Percentiles rank a stretch among this genome's conserved stretches.
Evolutionary conservation across 2,888 invertebrate species (phyloP).

Genomic region (Caenorhabditis sp.): DNA sequence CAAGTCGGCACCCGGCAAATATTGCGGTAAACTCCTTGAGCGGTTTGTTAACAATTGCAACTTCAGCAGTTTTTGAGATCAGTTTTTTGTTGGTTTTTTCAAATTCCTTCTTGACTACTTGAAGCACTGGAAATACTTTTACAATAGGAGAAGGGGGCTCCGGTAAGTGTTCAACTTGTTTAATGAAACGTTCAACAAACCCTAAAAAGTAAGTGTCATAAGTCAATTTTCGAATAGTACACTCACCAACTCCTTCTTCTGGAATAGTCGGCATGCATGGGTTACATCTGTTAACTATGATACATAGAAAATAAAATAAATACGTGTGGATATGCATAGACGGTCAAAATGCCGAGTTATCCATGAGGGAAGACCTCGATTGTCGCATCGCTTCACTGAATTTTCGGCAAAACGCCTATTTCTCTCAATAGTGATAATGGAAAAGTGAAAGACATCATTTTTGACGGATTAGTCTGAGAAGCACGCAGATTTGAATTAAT

Average conservation of each 20-base stretch:
- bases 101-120: constrained; percentile 39
- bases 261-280: constrained; percentile 43
- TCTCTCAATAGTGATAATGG: constrained; percentile 33
- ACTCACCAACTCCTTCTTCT: constrained; percentile 36
- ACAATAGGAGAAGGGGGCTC: constrained; percentile 10
- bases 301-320: constrained; percentile 22
- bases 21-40: constrained; percentile 24
- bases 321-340: constrained; percentile 54
- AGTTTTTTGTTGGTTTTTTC: constrained; percentile 28
- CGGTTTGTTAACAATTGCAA: constrained; percentile 11
- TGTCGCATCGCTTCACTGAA: constrained; percentile 35
- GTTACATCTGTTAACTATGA: constrained; percentile 11
- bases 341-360: constrained; percentile 40
- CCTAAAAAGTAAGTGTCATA: neutral
- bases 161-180: constrained; percentile 25
- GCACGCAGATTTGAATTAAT: too few relatives aligned
- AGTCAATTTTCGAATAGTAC: neutral
- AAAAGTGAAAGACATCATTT: too few relatives aligned
- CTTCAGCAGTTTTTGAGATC: constrained; percentile 29
- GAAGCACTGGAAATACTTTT: constrained; percentile 9
- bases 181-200: constrained; percentile 12
- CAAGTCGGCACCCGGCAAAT: constrained; percentile 35
- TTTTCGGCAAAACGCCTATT: constrained; percentile 27
- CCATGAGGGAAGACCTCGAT: constrained; percentile 24
- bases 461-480: too few relatives aligned